Percentiles rank a stretch among this genome's conserved stretches.
Evolutionary conservation across 2,797 vertebrate genomes (phyloP).

Genomic region (Rhyacichthys aspro): DNA sequence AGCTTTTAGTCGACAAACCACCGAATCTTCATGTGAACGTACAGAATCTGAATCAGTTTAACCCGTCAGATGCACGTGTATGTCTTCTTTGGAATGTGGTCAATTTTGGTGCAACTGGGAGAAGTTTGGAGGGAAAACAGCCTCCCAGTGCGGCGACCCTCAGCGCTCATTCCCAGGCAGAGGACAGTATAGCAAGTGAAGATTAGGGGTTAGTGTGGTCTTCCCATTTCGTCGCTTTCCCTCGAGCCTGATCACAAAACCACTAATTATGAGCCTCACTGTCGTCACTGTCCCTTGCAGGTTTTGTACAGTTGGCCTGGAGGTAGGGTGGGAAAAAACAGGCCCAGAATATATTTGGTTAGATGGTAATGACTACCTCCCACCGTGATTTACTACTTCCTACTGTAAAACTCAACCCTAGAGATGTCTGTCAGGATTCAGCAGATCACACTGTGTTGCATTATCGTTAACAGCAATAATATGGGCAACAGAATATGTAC

Average conservation of each 20-base stretch:
- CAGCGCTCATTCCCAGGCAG: conserved; percentile 1
- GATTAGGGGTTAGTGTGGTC: conserved; percentile 2
- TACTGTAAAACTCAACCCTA: background rate
- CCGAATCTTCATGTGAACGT: background rate
- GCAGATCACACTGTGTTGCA: conserved; percentile 2
- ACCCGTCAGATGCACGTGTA: background rate
- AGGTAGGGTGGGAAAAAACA: conserved; percentile 4
- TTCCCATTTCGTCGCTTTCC: background rate
- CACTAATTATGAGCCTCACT: conserved; percentile 7
- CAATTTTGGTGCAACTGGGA: background rate
- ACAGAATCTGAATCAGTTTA: background rate
- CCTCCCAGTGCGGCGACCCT: background rate
- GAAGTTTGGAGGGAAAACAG: background rate
- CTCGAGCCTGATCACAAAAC: conserved; percentile 6
- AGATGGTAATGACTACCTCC: conserved; percentile 5
- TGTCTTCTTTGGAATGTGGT: background rate
- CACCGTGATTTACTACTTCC: conserved; percentile 4
- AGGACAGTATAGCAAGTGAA: background rate
- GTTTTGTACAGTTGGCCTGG: background rate
- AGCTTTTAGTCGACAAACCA: background rate
- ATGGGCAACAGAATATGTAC: background rate
- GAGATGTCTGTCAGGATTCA: background rate
- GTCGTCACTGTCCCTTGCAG: background rate
- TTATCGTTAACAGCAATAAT: conserved; percentile 1
- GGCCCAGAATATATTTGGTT: conserved; percentile 5